Evolutionary conservation across 2,113 vertebrate genomes (phyloP).

Genomic region (Sceloporus tristichus): DNA sequence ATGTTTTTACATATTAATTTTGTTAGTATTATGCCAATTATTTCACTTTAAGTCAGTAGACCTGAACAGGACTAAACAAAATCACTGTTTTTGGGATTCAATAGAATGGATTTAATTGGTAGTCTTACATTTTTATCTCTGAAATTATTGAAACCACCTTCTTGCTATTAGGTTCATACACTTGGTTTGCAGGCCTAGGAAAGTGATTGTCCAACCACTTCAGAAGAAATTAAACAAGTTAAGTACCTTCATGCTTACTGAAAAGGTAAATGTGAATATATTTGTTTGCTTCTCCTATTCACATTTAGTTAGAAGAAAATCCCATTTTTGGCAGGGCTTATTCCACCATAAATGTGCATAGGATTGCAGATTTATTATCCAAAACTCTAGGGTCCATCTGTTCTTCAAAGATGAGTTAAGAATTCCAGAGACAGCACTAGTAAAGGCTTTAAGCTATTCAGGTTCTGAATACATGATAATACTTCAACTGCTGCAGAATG

Average conservation of each 20-base stretch:
- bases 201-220: too few relatives aligned
- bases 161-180: neutral
- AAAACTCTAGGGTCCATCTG: neutral
- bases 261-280: too few relatives aligned
- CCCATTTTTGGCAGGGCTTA: neutral
- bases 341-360: neutral
- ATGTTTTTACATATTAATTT: too few relatives aligned
- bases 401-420: neutral
- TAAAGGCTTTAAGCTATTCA: neutral
- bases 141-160: neutral
- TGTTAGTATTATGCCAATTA: too few relatives aligned
- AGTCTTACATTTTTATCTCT: neutral
- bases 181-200: neutral
- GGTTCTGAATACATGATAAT: neutral
- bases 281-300: neutral
- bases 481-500: neutral
- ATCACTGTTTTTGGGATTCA: neutral
- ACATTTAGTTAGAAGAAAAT: neutral
- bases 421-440: neutral
- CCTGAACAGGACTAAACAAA: neutral
- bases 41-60: neutral
- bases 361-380: neutral
- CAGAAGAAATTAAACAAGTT: too few relatives aligned
- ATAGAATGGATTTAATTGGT: neutral
- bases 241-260: too few relatives aligned